A percentile compares a stretch with the other conserved stretches of the same genome.
phyloP scores from a whole-genome alignment of 2,888 invertebrate genomes.

The Synanthedon formicaeformis region DNA sequence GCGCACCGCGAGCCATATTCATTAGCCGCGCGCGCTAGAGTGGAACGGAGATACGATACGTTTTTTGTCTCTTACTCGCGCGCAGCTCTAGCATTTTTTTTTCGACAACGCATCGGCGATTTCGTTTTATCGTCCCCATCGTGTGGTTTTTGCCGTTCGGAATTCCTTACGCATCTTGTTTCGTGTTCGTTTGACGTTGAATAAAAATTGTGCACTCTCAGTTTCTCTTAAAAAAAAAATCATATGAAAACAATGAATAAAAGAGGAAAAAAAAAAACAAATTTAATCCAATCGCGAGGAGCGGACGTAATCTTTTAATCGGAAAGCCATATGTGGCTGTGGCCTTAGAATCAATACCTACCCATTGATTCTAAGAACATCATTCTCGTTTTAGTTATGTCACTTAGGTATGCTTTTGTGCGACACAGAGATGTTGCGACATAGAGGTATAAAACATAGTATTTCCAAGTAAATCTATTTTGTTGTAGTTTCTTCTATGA shows the following conservation, averaged over 20 bases:
- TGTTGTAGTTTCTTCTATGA: too few relatives aligned
- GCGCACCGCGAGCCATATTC: constrained; percentile 46
- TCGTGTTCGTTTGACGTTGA: constrained; percentile 37
- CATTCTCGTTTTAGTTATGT: neutral
- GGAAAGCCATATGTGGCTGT: neutral
- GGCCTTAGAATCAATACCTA: neutral
- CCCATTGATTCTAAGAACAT: neutral
- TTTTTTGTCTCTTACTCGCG: constrained; percentile 65
- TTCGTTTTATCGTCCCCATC: constrained; percentile 65
- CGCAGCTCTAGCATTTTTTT: constrained; percentile 62
- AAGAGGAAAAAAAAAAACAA: neutral
- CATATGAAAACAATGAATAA: constrained; percentile 11
- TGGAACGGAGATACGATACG: constrained; percentile 65
- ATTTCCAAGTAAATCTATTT: too few relatives aligned
- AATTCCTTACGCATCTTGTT: constrained; percentile 60
- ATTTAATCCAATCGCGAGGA: neutral
- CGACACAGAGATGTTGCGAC: constrained; percentile 9
- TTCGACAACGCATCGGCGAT: constrained; percentile 63
- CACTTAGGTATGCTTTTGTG: neutral
- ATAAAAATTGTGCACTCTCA: constrained; percentile 15
- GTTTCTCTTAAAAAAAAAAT: constrained; percentile 11
- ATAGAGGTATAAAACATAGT: constrained; percentile 20
- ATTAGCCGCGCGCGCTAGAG: constrained; percentile 62
- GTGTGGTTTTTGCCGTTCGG: constrained; percentile 61
- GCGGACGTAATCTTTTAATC: neutral